Evolutionary conservation across 1,140 invertebrate species (phyloP).

Genomic region (Xylocopa sonorina): DNA sequence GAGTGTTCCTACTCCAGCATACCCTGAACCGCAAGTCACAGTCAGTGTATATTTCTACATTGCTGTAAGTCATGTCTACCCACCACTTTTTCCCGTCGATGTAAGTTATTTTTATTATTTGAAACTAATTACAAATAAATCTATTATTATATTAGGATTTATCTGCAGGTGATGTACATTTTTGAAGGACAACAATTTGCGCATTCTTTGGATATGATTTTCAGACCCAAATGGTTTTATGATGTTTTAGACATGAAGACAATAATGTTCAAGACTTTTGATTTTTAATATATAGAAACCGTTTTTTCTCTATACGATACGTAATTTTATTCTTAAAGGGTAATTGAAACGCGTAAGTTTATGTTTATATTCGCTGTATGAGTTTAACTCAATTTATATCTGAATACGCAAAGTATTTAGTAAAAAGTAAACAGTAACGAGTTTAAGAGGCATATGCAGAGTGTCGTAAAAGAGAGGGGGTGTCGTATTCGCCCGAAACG

Average conservation of each 20-base stretch:
- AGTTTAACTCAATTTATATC: too few relatives aligned
- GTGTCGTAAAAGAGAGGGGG: constrained; percentile 68
- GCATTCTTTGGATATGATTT: constrained; percentile 55
- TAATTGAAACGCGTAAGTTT: neutral
- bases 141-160: neutral
- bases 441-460: constrained; percentile 48
- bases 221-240: constrained; percentile 69
- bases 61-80: constrained; percentile 36
- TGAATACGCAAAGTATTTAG: neutral
- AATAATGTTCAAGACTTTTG: constrained; percentile 60
- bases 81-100: constrained; percentile 58
- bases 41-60: constrained; percentile 66
- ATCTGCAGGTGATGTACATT: constrained; percentile 60
- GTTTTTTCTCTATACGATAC: neutral
- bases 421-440: constrained; percentile 10
- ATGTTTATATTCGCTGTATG: neutral
- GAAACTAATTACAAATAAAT: neutral
- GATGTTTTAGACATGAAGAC: constrained; percentile 68
- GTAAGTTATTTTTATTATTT: constrained; percentile 57
- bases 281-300: constrained; percentile 38
- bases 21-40: constrained; percentile 69
- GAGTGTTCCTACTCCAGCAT: constrained; percentile 68
- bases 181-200: constrained; percentile 67
- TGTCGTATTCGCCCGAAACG: constrained; percentile 62
- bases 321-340: neutral